A percentile compares a stretch with the other conserved stretches of the same genome.
Conservation (phyloP, 2,113 vertebrate species). For the Leucosticte australis region DNA sequence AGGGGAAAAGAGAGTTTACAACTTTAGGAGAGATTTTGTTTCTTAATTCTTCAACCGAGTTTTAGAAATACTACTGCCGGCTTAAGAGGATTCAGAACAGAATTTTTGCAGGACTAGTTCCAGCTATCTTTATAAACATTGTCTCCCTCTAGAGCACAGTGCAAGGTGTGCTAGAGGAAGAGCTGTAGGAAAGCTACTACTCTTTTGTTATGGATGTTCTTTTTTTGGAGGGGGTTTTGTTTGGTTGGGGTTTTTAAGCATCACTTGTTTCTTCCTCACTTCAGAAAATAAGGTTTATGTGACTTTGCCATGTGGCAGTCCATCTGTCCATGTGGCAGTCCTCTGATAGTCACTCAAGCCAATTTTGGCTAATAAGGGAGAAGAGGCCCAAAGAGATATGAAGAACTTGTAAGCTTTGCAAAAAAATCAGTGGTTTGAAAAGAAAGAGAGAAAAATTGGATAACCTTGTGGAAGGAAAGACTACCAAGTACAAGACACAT, state of each 20-base stretch:
- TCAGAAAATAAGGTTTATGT: neutral
- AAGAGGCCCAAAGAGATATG: neutral
- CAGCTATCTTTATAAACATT: neutral
- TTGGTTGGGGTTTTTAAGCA: neutral
- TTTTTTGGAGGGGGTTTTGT: neutral
- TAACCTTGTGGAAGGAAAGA: neutral
- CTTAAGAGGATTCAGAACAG: neutral
- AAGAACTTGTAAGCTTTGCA: neutral
- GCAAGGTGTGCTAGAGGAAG: neutral
- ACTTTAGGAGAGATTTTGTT: neutral
- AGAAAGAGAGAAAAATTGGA: neutral
- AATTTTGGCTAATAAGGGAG: neutral
- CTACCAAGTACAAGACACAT: accelerated
- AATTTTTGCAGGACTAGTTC: neutral
- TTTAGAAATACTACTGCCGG: neutral
- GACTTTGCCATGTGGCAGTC: neutral
- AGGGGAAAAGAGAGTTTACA: neutral
- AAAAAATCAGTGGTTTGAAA: neutral
- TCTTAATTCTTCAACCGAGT: neutral
- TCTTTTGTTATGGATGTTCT: neutral
- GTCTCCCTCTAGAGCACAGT: neutral
- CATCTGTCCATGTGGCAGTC: neutral
- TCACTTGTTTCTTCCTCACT: neutral
- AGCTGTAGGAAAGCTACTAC: neutral
- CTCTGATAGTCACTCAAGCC: neutral